These are phyloP conservation scores for Neodiprion virginianus DNA, from an alignment of 1,140 invertebrate genomes.

Conservation along the genomic window DNA sequence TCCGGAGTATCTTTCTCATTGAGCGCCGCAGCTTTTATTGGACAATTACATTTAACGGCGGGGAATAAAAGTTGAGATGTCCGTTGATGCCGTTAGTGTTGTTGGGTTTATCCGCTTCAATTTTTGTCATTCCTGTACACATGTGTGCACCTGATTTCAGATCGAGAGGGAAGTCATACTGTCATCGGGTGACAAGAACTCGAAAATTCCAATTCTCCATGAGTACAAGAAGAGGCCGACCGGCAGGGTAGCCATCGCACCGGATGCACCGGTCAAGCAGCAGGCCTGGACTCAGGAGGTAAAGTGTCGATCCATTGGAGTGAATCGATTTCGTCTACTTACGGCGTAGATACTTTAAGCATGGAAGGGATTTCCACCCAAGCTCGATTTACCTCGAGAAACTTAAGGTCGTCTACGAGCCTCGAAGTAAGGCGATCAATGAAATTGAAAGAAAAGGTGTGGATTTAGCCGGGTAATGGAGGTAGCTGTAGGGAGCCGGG, in stretches of 20 bases:
- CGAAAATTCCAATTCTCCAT: slow-evolving; percentile 76
- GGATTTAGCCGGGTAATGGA: not conserved
- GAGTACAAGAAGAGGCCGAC: slow-evolving; percentile 71
- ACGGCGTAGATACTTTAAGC: no score
- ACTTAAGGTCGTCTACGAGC: no score
- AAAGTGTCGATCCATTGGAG: slow-evolving; percentile 12
- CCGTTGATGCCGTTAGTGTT: not conserved
- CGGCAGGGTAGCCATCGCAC: slow-evolving; percentile 69
- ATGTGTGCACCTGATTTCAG: slow-evolving; percentile 54
- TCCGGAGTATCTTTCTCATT: not conserved
- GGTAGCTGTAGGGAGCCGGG: not conserved
- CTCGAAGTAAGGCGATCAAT: no score
- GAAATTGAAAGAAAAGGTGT: not conserved
- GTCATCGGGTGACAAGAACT: slow-evolving; percentile 74
- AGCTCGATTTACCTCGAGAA: no score
- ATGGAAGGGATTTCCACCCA: no score
- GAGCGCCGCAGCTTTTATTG: not conserved
- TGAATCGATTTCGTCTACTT: not conserved
- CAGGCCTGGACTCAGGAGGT: slow-evolving; percentile 64
- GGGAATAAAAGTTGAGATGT: not conserved
- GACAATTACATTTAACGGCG: not conserved
- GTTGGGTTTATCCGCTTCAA: no score
- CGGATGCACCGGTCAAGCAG: slow-evolving; percentile 76
- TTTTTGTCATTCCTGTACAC: no score
- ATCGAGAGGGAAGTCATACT: slow-evolving; percentile 78